phyloP scores from a whole-genome alignment of 2,797 vertebrate species.

The Gymnoscopelus microlampas region DNA sequence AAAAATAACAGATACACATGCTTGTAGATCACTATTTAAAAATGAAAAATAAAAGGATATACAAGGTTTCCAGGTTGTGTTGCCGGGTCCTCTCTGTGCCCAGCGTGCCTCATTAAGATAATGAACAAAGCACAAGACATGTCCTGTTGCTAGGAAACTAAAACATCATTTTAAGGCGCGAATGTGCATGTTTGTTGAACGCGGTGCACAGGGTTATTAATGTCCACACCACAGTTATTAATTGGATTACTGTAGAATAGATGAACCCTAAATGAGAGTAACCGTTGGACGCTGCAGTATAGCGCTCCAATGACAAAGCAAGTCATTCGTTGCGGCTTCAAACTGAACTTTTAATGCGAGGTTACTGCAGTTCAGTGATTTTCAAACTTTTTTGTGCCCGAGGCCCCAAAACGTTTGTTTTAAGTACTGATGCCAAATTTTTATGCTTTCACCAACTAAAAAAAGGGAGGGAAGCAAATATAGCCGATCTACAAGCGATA shows the following conservation, averaged over 20 bases:
- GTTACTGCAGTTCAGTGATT: too few relatives aligned
- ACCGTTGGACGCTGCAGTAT: neutral
- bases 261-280: slow-evolving; percentile 40
- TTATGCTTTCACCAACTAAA: too few relatives aligned
- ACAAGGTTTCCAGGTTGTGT: neutral
- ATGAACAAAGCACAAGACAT: slow-evolving; percentile 33
- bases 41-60: slow-evolving; percentile 1
- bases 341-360: neutral
- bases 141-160: slow-evolving; percentile 74
- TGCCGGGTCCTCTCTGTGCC: slow-evolving; percentile 29
- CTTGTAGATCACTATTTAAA: slow-evolving; percentile 28
- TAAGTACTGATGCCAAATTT: too few relatives aligned
- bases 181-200: slow-evolving; percentile 17
- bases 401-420: too few relatives aligned
- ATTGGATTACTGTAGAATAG: slow-evolving; percentile 30
- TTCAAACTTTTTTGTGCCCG: too few relatives aligned
- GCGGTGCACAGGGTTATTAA: slow-evolving; percentile 9
- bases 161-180: slow-evolving; percentile 47
- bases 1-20: too few relatives aligned
- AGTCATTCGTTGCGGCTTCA: slow-evolving; percentile 20
- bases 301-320: neutral
- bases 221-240: slow-evolving; percentile 19
- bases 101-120: slow-evolving; percentile 55
- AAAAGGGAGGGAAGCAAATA: too few relatives aligned
- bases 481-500: too few relatives aligned